Conservation (phyloP, 2,888 invertebrate species). For the Lysandra bellargus region DNA sequence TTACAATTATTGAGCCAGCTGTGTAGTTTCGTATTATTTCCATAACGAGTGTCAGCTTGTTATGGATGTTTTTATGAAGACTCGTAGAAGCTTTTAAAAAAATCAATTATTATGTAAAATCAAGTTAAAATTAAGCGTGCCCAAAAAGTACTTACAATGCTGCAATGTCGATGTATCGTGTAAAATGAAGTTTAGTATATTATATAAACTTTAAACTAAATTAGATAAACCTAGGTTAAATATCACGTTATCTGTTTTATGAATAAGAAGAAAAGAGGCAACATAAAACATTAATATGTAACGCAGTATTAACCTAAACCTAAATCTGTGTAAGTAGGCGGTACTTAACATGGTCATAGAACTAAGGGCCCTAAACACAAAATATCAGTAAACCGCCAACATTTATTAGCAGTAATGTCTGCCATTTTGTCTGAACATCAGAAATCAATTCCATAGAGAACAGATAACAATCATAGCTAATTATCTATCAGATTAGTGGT, state of each 20-base stretch:
- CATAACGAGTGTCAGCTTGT: not conserved
- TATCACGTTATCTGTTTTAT: too few relatives aligned
- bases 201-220: too few relatives aligned
- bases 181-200: too few relatives aligned
- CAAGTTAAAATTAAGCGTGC: too few relatives aligned
- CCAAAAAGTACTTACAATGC: too few relatives aligned
- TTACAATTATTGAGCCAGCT: not conserved
- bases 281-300: too few relatives aligned
- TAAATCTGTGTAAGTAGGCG: not conserved
- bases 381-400: not conserved
- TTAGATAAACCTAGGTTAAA: too few relatives aligned
- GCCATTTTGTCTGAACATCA: constrained; percentile 4
- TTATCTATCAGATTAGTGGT: constrained; percentile 25
- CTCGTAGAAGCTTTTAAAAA: not conserved
- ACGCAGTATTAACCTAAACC: too few relatives aligned
- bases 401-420: not conserved
- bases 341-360: not conserved
- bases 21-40: not conserved
- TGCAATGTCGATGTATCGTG: too few relatives aligned
- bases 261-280: too few relatives aligned
- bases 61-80: not conserved
- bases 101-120: too few relatives aligned
- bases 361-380: not conserved
- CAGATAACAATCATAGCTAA: constrained; percentile 21
- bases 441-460: constrained; percentile 12